Evolutionary conservation across 2,797 vertebrate genomes (phyloP).

Genomic region (Pristis pectinata): DNA sequence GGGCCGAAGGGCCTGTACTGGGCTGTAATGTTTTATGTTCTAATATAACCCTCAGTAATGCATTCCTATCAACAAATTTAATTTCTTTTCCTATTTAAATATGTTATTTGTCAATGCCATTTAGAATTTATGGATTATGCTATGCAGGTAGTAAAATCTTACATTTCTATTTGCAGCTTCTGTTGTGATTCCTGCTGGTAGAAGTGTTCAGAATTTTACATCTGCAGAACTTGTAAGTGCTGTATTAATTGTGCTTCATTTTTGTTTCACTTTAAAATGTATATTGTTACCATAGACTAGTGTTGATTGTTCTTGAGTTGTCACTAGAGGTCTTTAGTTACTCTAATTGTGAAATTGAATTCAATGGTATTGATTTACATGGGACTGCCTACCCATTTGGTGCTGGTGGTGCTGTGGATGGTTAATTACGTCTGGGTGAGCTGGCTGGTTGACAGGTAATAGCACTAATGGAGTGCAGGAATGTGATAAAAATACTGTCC

Average conservation of each 20-base stretch:
- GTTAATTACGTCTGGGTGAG: no score
- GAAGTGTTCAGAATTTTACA: conserved; percentile 61
- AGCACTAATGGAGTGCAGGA: no score
- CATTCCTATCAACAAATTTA: background rate
- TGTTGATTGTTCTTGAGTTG: background rate
- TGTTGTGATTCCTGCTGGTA: conserved; percentile 64
- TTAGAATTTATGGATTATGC: background rate
- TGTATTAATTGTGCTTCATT: background rate
- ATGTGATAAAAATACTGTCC: no score
- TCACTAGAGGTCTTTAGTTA: background rate
- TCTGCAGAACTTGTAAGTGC: conserved; percentile 66
- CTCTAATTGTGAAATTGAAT: background rate
- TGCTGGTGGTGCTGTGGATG: background rate
- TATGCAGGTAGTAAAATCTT: background rate
- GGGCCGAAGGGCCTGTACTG: no score
- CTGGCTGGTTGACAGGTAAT: no score
- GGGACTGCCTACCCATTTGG: background rate
- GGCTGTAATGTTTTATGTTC: no score
- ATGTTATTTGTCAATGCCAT: background rate
- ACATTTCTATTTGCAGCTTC: conserved; percentile 54
- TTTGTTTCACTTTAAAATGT: background rate
- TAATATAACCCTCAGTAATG: background rate
- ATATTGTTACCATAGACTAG: background rate
- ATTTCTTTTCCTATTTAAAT: background rate
- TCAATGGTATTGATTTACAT: background rate